These are phyloP conservation scores for Drosophila mauritiana DNA, from an alignment of 1,140 invertebrate genomes.

Conservation along the genomic window DNA sequence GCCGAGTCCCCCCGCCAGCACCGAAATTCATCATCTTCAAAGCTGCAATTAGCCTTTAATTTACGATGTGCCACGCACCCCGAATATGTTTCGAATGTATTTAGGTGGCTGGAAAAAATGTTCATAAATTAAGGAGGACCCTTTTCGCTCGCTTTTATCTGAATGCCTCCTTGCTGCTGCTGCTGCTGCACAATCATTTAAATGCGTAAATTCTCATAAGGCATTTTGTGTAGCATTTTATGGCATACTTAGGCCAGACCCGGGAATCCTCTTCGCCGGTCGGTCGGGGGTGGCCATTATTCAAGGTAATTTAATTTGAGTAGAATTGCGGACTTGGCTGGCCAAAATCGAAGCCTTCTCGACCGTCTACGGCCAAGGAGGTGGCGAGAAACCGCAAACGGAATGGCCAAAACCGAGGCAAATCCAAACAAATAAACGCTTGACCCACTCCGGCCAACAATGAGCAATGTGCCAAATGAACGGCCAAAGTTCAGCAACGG, in stretches of 20 bases:
- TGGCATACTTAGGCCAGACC: conserved; percentile 62
- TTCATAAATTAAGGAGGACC: conserved; percentile 66
- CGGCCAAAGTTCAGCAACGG: conserved; percentile 67
- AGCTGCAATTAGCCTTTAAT: conserved; percentile 77
- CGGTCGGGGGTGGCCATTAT: conserved; percentile 48
- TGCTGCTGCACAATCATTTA: conserved; percentile 67
- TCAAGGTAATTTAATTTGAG: conserved; percentile 55
- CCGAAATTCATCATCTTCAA: conserved; percentile 72
- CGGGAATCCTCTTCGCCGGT: conserved; percentile 11
- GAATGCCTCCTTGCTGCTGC: conserved; percentile 48
- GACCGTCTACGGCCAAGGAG: conserved; percentile 13
- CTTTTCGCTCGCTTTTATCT: conserved; percentile 62
- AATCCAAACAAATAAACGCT: conserved; percentile 55
- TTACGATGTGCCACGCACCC: conserved; percentile 49
- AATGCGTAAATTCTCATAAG: conserved; percentile 67
- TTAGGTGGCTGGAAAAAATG: conserved; percentile 18
- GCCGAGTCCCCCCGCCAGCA: conserved; percentile 21
- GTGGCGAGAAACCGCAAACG: conserved; percentile 23
- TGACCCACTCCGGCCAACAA: conserved; percentile 68
- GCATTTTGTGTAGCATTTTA: conserved; percentile 69
- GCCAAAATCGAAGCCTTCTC: conserved; percentile 34
- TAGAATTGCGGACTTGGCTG: conserved; percentile 17
- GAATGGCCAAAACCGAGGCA: conserved; percentile 35
- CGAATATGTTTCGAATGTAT: conserved; percentile 46
- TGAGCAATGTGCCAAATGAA: conserved; percentile 81